Evolutionary conservation across 2,113 vertebrate species (phyloP), one percentile per base, ranked within the genome.

Genomic region (Eleginops maclovinus): DNA sequence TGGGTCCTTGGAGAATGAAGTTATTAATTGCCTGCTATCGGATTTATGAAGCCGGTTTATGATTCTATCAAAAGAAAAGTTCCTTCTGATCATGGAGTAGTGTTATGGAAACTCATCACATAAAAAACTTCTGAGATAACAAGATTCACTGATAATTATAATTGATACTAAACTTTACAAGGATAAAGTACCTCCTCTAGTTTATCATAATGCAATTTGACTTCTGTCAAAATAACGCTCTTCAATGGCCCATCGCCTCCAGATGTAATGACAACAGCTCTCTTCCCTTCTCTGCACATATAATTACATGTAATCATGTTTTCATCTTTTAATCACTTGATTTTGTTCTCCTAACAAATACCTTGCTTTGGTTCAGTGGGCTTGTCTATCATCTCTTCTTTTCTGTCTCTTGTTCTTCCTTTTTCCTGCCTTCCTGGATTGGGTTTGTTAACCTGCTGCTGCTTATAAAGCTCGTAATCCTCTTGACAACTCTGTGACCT

Each of bases 401-500:
- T n/a, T 78, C 79, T 88, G 60, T 91, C 72, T 90, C 51, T 79
- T 75, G 87, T 82, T 83, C 26, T 0, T 77, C 22, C 41, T 80
- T 41, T 54, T 22, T n/a, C 26, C n/a, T 78, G 70, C 87, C 93
- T 88, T 56, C 50, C 79, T 9, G 89, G 86, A 84, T 62, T 56
- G 83, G 67, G 43, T 69, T 31, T 66, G 64, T 65, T 82, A 79
- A 91, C 72, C 81, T 84, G 85, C 94, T 93, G 93, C 89, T 88
- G 92, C 91, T 83, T 70, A 92, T 92, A 79, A 95, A 98, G 97
- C 96, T 59, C 95, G 96, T 93, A 97, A 96, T 95, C 96, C 97
- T 0, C 96, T 98, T 76, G 96, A 97, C 94, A 98, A 93, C 93
- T 97, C 97, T 22, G 93, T 97, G 95, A 96, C 96, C 92, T 99